Conservation (phyloP, 2,888 invertebrate species). For the Hypomecis punctinalis region DNA sequence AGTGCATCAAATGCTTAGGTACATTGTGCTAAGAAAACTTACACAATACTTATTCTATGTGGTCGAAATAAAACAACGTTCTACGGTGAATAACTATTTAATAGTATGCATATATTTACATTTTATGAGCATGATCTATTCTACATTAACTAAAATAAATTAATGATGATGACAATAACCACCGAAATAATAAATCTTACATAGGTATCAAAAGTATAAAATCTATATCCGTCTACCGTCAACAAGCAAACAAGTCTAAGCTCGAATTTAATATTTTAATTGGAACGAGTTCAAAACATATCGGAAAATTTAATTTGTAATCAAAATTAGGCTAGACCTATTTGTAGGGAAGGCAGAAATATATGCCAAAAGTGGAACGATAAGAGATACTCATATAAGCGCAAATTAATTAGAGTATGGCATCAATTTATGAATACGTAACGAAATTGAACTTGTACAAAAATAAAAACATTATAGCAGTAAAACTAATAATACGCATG, state of each 20-base stretch:
- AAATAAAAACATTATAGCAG: background rate
- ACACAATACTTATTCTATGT: background rate
- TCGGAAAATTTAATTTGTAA: background rate
- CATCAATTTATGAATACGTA: conserved; percentile 4
- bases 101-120: conserved; percentile 40
- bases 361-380: background rate
- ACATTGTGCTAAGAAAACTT: background rate
- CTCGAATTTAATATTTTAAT: background rate
- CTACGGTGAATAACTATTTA: conserved; percentile 41
- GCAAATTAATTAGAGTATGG: conserved; percentile 6
- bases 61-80: conserved; percentile 41
- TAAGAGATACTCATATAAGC: too few species aligned
- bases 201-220: conserved; percentile 5
- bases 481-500: conserved; percentile 3
- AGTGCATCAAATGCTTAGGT: background rate
- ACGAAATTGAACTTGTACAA: background rate
- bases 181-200: conserved; percentile 6
- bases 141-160: conserved; percentile 41
- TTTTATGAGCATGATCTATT: conserved; percentile 26
- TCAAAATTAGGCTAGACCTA: background rate
- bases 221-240: background rate
- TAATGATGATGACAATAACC: conserved; percentile 25
- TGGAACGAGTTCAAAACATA: background rate
- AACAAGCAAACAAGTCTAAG: conserved; percentile 11
- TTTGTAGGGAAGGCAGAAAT: background rate